Conservation (phyloP, 30 jellyfish, hydroid and myxozoan genomes). For the Aurelia sp. region DNA sequence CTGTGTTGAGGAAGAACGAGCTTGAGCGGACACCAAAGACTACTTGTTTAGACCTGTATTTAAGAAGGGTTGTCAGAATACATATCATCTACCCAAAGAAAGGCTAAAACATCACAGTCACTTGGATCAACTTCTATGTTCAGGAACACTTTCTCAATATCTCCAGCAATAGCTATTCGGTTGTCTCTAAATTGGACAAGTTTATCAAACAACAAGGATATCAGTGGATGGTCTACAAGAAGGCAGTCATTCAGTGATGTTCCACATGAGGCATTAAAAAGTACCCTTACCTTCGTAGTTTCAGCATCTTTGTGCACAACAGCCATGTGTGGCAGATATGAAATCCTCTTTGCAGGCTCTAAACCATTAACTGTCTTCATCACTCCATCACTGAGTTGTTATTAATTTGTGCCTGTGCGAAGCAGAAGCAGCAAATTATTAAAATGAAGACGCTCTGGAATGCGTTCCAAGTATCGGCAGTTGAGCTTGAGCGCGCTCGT, state of each 20-base stretch:
- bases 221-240: conserved; percentile 42
- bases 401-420: too few species aligned
- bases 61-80: not conserved
- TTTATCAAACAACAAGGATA: conserved; percentile 39
- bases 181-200: conserved; percentile 25
- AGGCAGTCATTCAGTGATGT: conserved; percentile 64
- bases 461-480: too few species aligned
- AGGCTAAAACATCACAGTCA: conserved; percentile 52
- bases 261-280: conserved; percentile 26
- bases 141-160: conserved; percentile 54
- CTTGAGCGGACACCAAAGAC: not conserved
- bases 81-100: not conserved
- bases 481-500: too few species aligned
- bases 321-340: conserved; percentile 45
- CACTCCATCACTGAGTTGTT: conserved; percentile 15
- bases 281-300: conserved; percentile 52
- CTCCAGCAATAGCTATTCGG: conserved; percentile 1
- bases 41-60: not conserved
- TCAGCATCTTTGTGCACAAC: conserved; percentile 33
- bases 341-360: not conserved
- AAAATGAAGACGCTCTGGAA: too few species aligned
- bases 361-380: not conserved
- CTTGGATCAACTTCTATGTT: conserved; percentile 10
- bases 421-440: too few species aligned
- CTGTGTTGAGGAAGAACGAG: too few species aligned